Percentiles rank a stretch among this genome's conserved stretches.
phyloP scores from a whole-genome alignment of 2,797 vertebrate genomes.

The Poeciliopsis gracilis region DNA sequence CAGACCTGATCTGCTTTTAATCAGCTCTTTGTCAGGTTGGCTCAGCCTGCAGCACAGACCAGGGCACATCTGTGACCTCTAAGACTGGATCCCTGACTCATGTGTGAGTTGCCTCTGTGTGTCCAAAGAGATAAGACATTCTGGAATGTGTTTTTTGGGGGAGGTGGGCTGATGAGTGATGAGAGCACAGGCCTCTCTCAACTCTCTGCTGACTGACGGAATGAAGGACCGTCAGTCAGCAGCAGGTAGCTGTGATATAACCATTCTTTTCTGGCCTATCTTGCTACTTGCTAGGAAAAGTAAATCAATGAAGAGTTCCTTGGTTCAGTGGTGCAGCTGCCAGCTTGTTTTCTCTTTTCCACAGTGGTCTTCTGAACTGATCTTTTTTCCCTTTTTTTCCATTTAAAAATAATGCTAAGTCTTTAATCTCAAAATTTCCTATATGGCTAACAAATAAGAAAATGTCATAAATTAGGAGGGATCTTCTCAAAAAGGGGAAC shows the following conservation, averaged over 20 bases:
- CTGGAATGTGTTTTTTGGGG: constrained; percentile 57
- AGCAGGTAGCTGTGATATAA: not conserved
- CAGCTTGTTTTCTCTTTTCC: not conserved
- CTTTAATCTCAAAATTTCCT: not conserved
- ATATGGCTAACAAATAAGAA: not conserved
- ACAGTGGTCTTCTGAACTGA: not conserved
- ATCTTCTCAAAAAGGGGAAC: not conserved
- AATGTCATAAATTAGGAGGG: not conserved
- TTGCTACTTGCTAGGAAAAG: not conserved
- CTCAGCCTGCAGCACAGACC: constrained; percentile 40
- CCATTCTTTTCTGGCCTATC: not conserved
- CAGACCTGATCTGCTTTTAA: constrained; percentile 49
- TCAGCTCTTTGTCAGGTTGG: constrained; percentile 33
- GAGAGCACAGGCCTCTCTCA: constrained; percentile 46
- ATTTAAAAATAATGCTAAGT: too few species aligned
- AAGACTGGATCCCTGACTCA: constrained; percentile 53
- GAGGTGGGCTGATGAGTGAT: constrained; percentile 44
- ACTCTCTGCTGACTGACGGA: constrained; percentile 34
- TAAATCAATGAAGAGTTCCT: constrained; percentile 58
- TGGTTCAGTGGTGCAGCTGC: constrained; percentile 35
- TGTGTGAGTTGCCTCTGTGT: constrained; percentile 55
- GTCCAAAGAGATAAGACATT: constrained; percentile 70
- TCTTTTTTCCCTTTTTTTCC: not conserved
- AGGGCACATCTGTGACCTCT: constrained; percentile 58
- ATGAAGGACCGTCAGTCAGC: constrained; percentile 16